Conservation (phyloP, 2,888 invertebrate genomes). For the Strigamia maritima region DNA sequence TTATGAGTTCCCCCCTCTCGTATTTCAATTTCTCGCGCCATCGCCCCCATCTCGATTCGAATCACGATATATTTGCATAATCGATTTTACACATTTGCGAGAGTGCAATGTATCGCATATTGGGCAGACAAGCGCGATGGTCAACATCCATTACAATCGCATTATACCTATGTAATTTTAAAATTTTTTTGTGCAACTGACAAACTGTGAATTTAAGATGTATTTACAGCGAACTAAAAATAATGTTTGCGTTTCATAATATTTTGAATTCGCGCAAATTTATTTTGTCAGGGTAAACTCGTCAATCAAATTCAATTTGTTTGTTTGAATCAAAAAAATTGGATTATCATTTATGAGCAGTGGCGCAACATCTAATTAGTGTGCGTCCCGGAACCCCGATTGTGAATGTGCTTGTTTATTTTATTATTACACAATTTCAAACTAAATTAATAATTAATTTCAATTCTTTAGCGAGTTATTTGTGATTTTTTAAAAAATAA, state of each 20-base stretch:
- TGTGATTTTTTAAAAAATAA: too few relatives aligned
- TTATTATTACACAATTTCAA: too few relatives aligned
- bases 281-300: background rate
- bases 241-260: background rate
- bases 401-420: too few relatives aligned
- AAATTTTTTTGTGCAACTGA: background rate
- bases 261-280: background rate
- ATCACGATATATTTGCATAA: constrained; percentile 1
- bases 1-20: background rate
- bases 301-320: too few relatives aligned
- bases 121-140: background rate
- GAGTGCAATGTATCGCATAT: background rate
- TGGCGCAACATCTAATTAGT: too few relatives aligned
- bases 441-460: too few relatives aligned
- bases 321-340: too few relatives aligned
- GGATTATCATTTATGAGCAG: too few relatives aligned
- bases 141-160: background rate
- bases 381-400: too few relatives aligned
- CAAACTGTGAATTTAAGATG: background rate
- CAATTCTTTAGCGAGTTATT: too few relatives aligned
- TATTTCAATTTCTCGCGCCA: constrained; percentile 4
- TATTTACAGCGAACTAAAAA: background rate
- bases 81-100: background rate
- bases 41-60: background rate
- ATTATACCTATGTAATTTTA: background rate